Conservation (phyloP, 2,888 invertebrate genomes). For the Caenorhabditis sp. region DNA sequence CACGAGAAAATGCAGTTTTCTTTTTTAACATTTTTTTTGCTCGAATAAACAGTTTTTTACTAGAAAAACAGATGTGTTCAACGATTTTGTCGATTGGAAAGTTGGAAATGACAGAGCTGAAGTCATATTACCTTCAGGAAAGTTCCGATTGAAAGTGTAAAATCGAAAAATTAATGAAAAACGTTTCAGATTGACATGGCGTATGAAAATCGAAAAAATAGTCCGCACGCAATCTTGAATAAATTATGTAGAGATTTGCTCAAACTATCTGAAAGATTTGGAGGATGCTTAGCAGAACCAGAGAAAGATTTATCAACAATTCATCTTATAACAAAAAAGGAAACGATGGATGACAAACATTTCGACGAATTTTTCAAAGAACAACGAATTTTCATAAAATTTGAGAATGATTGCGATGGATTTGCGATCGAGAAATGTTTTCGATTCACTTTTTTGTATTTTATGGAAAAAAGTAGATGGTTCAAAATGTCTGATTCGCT, state of each 20-base stretch:
- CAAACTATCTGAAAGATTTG: background rate
- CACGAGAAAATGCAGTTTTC: no score
- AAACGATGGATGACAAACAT: background rate
- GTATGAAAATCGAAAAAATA: conserved; percentile 30
- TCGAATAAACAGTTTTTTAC: no score
- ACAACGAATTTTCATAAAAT: conserved; percentile 14
- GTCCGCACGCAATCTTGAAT: conserved; percentile 14
- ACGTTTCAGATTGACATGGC: conserved; percentile 24
- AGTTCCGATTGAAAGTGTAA: background rate
- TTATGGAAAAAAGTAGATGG: conserved; percentile 26
- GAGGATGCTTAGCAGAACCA: conserved; percentile 18
- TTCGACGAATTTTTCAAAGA: conserved; percentile 8
- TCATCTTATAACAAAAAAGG: conserved; percentile 4
- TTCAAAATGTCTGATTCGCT: conserved; percentile 22
- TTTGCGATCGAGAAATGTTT: conserved; percentile 20
- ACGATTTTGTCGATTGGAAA: conserved; percentile 12
- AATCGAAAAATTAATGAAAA: background rate
- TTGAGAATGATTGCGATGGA: conserved; percentile 11
- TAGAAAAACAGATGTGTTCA: background rate
- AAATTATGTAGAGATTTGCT: conserved; percentile 27
- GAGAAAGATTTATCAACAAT: conserved; percentile 23
- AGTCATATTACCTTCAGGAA: conserved; percentile 19
- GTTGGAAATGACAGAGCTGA: conserved; percentile 12
- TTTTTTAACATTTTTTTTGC: no score
- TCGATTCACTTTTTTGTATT: conserved; percentile 19